Evolutionary conservation across 2,113 vertebrate genomes (phyloP).

Genomic region (Mormyrus lacerda): DNA sequence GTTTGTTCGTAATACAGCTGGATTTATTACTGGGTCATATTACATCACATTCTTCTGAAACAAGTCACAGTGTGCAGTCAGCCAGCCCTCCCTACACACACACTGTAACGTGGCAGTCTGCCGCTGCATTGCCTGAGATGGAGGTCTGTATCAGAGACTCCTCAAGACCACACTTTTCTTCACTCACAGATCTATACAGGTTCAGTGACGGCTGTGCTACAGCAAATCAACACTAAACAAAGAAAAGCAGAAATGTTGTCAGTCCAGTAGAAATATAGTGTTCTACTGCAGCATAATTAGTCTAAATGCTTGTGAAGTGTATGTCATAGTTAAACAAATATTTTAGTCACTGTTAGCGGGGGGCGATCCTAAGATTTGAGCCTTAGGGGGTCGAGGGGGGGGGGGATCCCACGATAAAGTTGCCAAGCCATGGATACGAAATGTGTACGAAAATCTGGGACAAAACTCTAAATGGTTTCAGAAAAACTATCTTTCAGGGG

Average conservation of each 20-base stretch:
- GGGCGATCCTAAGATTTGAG: not conserved
- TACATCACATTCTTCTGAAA: not conserved
- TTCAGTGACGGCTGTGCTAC: not conserved
- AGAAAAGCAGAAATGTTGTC: not conserved
- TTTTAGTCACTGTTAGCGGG: not conserved
- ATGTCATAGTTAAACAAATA: not conserved
- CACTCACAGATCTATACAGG: not conserved
- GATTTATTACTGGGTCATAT: not conserved
- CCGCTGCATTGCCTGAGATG: not conserved
- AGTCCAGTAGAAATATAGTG: not conserved
- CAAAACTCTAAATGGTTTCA: not conserved
- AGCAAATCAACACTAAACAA: not conserved
- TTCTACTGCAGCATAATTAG: not conserved
- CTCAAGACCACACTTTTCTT: not conserved
- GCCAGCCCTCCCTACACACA: not conserved
- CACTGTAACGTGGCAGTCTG: not conserved
- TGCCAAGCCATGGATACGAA: not conserved
- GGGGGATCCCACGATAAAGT: not conserved
- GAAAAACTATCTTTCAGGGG: not conserved
- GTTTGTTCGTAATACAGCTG: not conserved
- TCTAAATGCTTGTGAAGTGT: not conserved
- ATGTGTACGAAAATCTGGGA: not conserved
- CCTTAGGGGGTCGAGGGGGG: not conserved
- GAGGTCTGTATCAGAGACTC: not conserved
- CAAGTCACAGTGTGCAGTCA: not conserved